phyloP scores from a whole-genome alignment of 2,113 vertebrate species.

The Rafetus swinhoei region DNA sequence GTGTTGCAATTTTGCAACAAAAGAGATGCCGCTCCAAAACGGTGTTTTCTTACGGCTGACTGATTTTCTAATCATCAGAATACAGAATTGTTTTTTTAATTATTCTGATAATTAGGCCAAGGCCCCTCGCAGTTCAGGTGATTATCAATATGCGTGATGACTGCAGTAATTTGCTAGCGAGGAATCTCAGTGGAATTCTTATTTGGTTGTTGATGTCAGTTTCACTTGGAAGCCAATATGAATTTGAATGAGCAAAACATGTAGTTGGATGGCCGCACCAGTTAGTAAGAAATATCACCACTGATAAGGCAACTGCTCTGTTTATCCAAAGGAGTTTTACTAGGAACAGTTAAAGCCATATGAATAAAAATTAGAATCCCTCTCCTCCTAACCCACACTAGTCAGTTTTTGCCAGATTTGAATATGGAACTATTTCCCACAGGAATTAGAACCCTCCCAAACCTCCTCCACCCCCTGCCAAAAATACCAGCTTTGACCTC shows the following conservation, averaged over 20 bases:
- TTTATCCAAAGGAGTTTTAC: background rate
- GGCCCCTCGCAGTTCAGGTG: background rate
- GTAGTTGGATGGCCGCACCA: background rate
- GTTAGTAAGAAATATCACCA: background rate
- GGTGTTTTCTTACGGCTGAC: background rate
- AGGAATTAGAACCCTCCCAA: background rate
- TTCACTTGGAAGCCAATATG: background rate
- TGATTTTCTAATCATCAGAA: background rate
- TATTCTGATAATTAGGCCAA: constrained; percentile 4
- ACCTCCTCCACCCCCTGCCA: background rate
- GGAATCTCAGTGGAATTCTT: background rate
- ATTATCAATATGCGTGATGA: background rate
- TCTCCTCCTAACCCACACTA: background rate
- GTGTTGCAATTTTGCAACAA: background rate
- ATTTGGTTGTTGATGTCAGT: background rate
- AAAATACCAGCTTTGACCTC: background rate
- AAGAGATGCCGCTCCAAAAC: background rate
- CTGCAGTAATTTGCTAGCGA: background rate
- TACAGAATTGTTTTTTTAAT: constrained; percentile 18
- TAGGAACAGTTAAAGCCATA: background rate
- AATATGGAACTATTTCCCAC: background rate
- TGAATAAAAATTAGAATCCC: background rate
- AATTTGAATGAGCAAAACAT: background rate
- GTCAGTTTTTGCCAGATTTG: background rate
- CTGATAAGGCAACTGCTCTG: background rate